Evolutionary conservation across 2,888 invertebrate species (phyloP).

Genomic region (Exephanes ischioxanthus): DNA sequence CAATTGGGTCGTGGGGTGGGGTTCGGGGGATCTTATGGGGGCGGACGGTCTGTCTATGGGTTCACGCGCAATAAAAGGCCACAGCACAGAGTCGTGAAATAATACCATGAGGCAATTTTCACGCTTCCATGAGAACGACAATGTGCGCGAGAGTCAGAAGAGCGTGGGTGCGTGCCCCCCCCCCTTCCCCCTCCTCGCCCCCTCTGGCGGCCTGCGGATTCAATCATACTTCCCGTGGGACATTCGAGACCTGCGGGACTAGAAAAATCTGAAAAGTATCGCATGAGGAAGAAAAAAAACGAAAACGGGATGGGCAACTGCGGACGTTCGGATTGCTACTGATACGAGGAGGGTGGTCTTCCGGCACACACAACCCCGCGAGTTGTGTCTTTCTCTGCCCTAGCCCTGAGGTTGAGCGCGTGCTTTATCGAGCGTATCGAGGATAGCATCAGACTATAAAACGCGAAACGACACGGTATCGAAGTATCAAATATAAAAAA

Average conservation of each 20-base stretch:
- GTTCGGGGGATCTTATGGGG: neutral
- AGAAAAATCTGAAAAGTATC: conserved; percentile 30
- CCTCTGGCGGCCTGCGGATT: conserved; percentile 3
- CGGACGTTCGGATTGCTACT: conserved; percentile 8
- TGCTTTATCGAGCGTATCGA: conserved; percentile 50
- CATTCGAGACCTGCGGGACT: conserved; percentile 10
- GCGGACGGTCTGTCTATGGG: neutral
- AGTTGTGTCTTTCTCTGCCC: conserved; percentile 7
- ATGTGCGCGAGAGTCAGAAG: conserved; percentile 18
- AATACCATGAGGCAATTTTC: conserved; percentile 46
- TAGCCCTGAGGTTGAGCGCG: conserved; percentile 29
- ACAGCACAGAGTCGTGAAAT: conserved; percentile 28
- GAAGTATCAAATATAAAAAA: conserved; percentile 35
- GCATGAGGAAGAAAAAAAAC: conserved; percentile 7
- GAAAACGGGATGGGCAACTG: conserved; percentile 24
- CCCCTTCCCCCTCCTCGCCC: neutral
- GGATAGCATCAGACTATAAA: conserved; percentile 40
- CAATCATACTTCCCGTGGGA: conserved; percentile 45
- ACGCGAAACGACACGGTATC: conserved; percentile 31
- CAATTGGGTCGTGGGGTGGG: conserved; percentile 1
- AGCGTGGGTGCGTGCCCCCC: neutral
- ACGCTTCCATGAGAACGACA: conserved; percentile 32
- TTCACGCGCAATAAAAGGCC: conserved; percentile 7
- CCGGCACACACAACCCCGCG: neutral
- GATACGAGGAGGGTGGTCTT: neutral